Percentiles rank a stretch among this genome's conserved stretches.
Evolutionary conservation across 2,113 vertebrate species (phyloP).

Genomic region (Heterochromis multidens): DNA sequence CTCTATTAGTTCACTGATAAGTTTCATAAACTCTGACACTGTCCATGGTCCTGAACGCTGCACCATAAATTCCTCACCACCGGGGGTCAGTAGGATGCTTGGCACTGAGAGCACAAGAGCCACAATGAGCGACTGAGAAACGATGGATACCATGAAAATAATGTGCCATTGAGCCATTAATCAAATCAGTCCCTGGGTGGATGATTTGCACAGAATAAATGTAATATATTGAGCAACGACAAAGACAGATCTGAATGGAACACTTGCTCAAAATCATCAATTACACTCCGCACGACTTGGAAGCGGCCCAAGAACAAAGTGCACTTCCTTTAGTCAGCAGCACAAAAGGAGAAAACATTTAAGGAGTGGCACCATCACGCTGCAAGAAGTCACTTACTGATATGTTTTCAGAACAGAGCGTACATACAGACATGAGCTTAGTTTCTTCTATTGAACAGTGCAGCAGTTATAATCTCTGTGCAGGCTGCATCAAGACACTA

Average conservation of each 20-base stretch:
- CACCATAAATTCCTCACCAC: slow-evolving; percentile 41
- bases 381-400: neutral
- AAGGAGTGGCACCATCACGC: neutral
- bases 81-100: slow-evolving; percentile 67
- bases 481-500: neutral
- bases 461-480: neutral
- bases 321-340: slow-evolving; percentile 14
- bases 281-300: slow-evolving; percentile 62
- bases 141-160: slow-evolving; percentile 52
- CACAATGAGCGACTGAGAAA: slow-evolving; percentile 35
- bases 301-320: slow-evolving; percentile 58
- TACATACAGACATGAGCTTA: neutral
- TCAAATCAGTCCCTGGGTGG: slow-evolving; percentile 66
- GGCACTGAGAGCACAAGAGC: neutral
- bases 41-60: slow-evolving; percentile 54
- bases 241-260: slow-evolving; percentile 70
- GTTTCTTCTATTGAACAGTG: neutral
- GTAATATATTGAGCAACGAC: slow-evolving; percentile 75
- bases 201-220: slow-evolving; percentile 75
- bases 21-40: slow-evolving; percentile 38
- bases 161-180: slow-evolving; percentile 73
- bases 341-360: neutral
- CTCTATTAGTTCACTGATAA: neutral
- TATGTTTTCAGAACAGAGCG: neutral
- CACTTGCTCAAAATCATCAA: slow-evolving; percentile 70